phyloP scores from a whole-genome alignment of 2,797 vertebrate species.

The Mustela erminea region DNA sequence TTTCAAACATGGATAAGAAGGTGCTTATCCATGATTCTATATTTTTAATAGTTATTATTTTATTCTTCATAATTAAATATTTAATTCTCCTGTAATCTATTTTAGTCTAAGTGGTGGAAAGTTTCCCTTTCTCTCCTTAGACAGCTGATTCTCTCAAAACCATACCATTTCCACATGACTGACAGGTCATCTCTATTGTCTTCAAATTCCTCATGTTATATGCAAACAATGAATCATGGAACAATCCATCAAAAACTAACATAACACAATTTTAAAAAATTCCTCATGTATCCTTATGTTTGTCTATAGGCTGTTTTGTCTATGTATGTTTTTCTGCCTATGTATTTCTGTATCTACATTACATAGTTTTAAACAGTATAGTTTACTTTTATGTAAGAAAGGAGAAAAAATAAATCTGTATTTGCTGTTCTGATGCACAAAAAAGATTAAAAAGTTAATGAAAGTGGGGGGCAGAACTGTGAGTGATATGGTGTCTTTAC shows the following conservation, averaged over 20 bases:
- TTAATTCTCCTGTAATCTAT: constrained; percentile 26
- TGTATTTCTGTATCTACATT: neutral
- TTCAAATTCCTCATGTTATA: neutral
- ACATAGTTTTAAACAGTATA: constrained; percentile 8
- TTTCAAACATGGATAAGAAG: neutral
- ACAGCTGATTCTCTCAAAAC: neutral
- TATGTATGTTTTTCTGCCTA: neutral
- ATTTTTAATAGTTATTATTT: constrained; percentile 24
- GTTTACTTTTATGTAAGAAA: constrained; percentile 37
- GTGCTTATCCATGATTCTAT: neutral
- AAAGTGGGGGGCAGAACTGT: neutral
- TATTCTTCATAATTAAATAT: constrained; percentile 28
- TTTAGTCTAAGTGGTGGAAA: neutral
- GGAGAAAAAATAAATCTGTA: neutral
- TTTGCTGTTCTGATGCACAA: neutral
- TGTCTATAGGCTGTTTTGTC: neutral
- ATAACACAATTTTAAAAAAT: too few species aligned
- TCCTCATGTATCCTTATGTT: neutral
- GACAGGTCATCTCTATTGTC: neutral
- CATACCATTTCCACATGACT: neutral
- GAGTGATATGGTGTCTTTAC: neutral
- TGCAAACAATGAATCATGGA: too few species aligned
- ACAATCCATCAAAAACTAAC: too few species aligned
- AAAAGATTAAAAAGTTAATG: neutral
- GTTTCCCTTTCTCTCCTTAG: neutral